Evolutionary conservation across 1,140 invertebrate genomes (phyloP), one percentile per base, ranked within the genome.

Genomic region (Eumaeus atala): DNA sequence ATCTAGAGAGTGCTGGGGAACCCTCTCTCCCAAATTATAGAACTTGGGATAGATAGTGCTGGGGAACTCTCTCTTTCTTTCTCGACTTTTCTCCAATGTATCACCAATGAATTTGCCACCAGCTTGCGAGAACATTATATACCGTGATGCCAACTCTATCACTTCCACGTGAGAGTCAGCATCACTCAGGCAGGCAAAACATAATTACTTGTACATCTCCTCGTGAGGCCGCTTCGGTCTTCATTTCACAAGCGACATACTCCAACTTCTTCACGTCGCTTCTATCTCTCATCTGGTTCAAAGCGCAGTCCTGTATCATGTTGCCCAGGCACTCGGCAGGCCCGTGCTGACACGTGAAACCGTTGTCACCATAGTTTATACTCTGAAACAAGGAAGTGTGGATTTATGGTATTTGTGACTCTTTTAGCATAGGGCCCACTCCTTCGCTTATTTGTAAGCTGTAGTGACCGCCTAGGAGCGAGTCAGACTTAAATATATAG

Each of bases 331-430:
- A 87, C 38, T 87, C 82, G 0, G 62, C 8, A 0, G 72, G 55
- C 0, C 84, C 84, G 52, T 84, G 78, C 51, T 84, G 81, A 55
- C 84, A 87, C 57, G 73, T 54, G 54, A 87, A 84, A 3, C 76
- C 76, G 10, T 56, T 60, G 17, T 69, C 63, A 0, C 77, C 79
- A 17, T 72, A 64, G 53, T 80, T 69, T 63, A 80, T 72, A 57
- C 81, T 84, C 83, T 87, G 62, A 14, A 77, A 77, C 18, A 54
- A 40, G 16, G 17, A 16, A 48, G 16, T 44, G 17, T 52, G 55
- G 14, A 35, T 35, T 37, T 14, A 18, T 33, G 42, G 16, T 50
- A 9, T 14, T 12, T 12, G 9, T 50, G 1, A 11, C 9, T 35
- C 6, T 2, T 34, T 11, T 49, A 50, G 38, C 34, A 17, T 34